These are phyloP conservation scores for Caloenas nicobarica DNA, from an alignment of 2,113 vertebrate genomes.

Conservation along the genomic window DNA sequence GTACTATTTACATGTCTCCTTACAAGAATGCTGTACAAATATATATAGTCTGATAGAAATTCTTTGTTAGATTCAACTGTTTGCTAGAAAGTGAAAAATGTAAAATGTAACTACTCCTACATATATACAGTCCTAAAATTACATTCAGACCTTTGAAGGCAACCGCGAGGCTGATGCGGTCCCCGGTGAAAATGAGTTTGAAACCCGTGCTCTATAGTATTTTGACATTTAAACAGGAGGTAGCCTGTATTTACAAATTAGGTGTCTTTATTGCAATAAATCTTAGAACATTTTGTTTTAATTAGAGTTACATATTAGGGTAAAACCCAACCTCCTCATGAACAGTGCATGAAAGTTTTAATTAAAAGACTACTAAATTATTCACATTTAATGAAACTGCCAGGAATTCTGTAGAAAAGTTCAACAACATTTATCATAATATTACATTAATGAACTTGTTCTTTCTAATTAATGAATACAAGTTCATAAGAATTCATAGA, in stretches of 20 bases:
- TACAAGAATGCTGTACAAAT: neutral
- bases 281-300: slow-evolving; percentile 42
- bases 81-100: neutral
- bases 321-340: slow-evolving; percentile 30
- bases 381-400: slow-evolving; percentile 55
- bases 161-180: too few species aligned
- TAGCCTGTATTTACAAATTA: neutral
- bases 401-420: slow-evolving; percentile 37
- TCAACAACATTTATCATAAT: slow-evolving; percentile 46
- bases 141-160: too few species aligned
- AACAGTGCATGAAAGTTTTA: slow-evolving; percentile 28
- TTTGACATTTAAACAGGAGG: slow-evolving; percentile 37
- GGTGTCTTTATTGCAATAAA: neutral
- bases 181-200: too few species aligned
- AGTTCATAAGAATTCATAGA: neutral
- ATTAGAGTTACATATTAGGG: slow-evolving; percentile 40
- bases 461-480: neutral
- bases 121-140: too few species aligned
- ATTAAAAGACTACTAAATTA: slow-evolving; percentile 55
- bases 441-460: slow-evolving; percentile 27
- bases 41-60: neutral
- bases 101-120: too few species aligned
- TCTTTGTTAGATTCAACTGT: neutral
- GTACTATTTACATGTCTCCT: neutral
- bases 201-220: neutral